Percentiles rank a stretch among this genome's conserved stretches.
phyloP scores from a whole-genome alignment of 2,113 vertebrate genomes.

The Scomber colias region DNA sequence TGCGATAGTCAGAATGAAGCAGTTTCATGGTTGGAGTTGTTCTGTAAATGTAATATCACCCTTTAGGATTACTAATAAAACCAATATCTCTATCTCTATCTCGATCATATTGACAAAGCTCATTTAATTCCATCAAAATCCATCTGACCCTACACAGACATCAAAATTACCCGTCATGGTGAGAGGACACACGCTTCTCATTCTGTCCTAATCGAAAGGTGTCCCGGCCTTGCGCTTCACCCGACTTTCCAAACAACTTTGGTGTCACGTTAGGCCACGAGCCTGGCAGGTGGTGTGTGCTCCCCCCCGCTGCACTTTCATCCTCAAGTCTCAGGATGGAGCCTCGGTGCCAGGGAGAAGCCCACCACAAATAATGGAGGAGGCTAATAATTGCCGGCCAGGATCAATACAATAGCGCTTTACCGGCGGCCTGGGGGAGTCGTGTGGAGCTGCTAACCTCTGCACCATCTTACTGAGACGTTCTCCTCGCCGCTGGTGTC shows the following conservation, averaged over 20 bases:
- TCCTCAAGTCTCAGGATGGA: constrained; percentile 34
- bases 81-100: neutral
- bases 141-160: neutral
- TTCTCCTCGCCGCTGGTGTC: constrained; percentile 46
- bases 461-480: constrained; percentile 46
- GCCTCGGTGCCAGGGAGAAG: constrained; percentile 33
- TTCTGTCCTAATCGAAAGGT: constrained; percentile 32
- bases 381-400: constrained; percentile 62
- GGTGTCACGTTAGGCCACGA: constrained; percentile 27
- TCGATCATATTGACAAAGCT: neutral
- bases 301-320: constrained; percentile 48
- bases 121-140: constrained; percentile 16
- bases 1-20: constrained; percentile 29
- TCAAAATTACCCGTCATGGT: constrained; percentile 8
- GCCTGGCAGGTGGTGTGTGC: constrained; percentile 28
- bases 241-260: constrained; percentile 55
- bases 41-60: neutral
- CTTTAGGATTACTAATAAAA: neutral
- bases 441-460: constrained; percentile 63
- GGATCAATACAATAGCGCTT: constrained; percentile 68
- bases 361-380: constrained; percentile 52
- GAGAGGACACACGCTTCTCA: constrained; percentile 28
- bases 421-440: constrained; percentile 39
- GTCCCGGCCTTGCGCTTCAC: neutral
- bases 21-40: constrained; percentile 2